Conservation (phyloP, 1,140 invertebrate genomes). For the Leptestheria dahalacensis region DNA sequence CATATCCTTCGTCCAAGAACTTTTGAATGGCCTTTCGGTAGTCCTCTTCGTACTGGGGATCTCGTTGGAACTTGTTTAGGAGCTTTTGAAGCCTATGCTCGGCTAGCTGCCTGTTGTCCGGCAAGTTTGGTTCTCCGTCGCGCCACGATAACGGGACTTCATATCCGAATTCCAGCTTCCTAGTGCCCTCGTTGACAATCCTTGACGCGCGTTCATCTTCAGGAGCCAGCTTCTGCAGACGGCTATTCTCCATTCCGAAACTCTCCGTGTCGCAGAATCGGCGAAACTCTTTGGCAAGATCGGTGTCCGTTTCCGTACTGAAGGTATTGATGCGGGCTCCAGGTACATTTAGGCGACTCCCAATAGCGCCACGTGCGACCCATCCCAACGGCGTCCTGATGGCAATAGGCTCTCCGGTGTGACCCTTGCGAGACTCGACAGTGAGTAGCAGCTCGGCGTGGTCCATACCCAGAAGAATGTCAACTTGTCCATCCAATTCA, state of each 20-base stretch:
- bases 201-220: too few species aligned
- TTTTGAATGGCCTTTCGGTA: conserved; percentile 2
- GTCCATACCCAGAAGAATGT: conserved; percentile 1
- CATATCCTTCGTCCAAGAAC: conserved; percentile 3
- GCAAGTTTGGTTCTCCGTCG: background rate
- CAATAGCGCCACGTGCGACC: too few species aligned
- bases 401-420: conserved; percentile 2
- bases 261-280: background rate
- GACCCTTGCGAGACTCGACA: background rate
- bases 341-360: background rate
- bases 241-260: conserved; percentile 1
- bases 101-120: background rate
- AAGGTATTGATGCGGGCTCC: background rate
- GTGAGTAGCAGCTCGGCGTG: background rate
- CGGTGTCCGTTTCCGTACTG: background rate
- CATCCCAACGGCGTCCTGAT: background rate
- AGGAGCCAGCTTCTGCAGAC: too few species aligned
- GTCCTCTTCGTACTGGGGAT: background rate
- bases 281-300: background rate
- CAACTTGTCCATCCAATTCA: background rate
- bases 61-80: background rate
- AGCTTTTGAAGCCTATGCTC: background rate
- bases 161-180: conserved; percentile 5
- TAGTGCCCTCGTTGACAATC: background rate
- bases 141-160: background rate